phyloP scores from a whole-genome alignment of 2,113 vertebrate species.

The Corydoras sp. region DNA sequence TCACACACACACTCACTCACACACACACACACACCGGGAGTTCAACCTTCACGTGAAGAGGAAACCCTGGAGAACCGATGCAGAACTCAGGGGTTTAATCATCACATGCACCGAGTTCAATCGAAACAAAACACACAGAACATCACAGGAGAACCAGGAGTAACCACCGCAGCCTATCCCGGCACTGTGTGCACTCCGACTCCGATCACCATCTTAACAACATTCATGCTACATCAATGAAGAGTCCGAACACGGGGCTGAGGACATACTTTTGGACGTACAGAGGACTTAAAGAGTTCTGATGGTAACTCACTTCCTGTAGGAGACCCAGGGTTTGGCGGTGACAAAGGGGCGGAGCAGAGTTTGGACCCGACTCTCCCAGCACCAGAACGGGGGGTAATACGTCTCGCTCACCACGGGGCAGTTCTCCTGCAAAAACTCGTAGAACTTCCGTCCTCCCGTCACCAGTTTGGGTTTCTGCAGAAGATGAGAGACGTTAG shows the following conservation, averaged over 20 bases:
- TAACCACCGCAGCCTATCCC: too few species aligned
- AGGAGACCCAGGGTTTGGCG: slow-evolving; percentile 81
- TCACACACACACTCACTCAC: too few species aligned
- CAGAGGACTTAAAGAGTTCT: too few species aligned
- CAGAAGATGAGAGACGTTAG: slow-evolving; percentile 29
- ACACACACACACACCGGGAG: too few species aligned
- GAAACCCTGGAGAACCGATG: too few species aligned
- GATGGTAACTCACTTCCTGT: slow-evolving; percentile 92
- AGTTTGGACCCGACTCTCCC: slow-evolving; percentile 92
- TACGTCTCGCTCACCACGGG: slow-evolving; percentile 94
- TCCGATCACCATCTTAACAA: neutral
- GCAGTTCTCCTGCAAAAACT: slow-evolving; percentile 86
- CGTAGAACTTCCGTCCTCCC: slow-evolving; percentile 80
- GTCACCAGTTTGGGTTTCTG: slow-evolving; percentile 94
- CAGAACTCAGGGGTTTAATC: too few species aligned
- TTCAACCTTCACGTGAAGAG: too few species aligned
- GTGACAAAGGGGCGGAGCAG: slow-evolving; percentile 93
- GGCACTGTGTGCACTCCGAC: neutral
- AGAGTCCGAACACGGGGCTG: too few species aligned
- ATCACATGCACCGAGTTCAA: too few species aligned
- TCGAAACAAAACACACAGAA: too few species aligned
- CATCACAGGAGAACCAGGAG: too few species aligned
- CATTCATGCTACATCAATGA: neutral
- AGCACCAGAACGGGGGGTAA: slow-evolving; percentile 97
- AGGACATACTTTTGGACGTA: too few species aligned